Evolutionary conservation across 2,888 invertebrate species (phyloP).

Genomic region (Andrena bicolor): DNA sequence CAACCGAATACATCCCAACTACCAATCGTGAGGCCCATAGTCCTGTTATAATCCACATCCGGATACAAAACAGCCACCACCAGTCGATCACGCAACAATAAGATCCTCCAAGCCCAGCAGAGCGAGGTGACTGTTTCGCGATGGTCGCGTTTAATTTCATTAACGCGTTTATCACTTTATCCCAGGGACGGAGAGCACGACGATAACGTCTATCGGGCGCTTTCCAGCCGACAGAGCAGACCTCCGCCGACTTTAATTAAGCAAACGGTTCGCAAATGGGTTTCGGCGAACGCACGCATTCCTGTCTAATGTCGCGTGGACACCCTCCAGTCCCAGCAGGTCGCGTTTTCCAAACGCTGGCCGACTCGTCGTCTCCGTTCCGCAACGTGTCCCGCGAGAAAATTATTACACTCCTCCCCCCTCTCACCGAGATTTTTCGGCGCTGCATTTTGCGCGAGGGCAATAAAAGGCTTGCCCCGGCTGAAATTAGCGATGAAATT

Average conservation of each 20-base stretch:
- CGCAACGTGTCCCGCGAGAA: constrained; percentile 25
- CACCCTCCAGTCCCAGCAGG: constrained; percentile 8
- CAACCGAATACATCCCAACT: too few relatives aligned
- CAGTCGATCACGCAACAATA: not conserved
- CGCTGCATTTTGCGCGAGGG: not conserved
- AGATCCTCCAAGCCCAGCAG: not conserved
- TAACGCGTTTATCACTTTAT: constrained; percentile 12
- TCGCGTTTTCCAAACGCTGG: constrained; percentile 38
- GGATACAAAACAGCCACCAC: not conserved
- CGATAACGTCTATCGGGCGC: constrained; percentile 47
- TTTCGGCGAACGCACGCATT: constrained; percentile 60
- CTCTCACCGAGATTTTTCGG: not conserved
- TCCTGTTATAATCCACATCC: too few relatives aligned
- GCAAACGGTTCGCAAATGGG: constrained; percentile 60
- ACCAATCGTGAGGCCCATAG: too few relatives aligned
- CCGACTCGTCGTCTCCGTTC: constrained; percentile 4
- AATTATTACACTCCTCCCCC: constrained; percentile 37
- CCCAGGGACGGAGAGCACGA: not conserved
- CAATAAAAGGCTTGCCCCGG: not conserved
- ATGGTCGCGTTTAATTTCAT: constrained; percentile 25
- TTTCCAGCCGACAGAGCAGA: constrained; percentile 60
- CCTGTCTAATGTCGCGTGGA: constrained; percentile 69
- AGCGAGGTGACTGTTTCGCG: not conserved
- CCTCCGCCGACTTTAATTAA: constrained; percentile 62
- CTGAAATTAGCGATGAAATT: constrained; percentile 30